These are phyloP conservation scores for Pedetes capensis DNA, from an alignment of 2,113 vertebrate species.

Conservation along the genomic window DNA sequence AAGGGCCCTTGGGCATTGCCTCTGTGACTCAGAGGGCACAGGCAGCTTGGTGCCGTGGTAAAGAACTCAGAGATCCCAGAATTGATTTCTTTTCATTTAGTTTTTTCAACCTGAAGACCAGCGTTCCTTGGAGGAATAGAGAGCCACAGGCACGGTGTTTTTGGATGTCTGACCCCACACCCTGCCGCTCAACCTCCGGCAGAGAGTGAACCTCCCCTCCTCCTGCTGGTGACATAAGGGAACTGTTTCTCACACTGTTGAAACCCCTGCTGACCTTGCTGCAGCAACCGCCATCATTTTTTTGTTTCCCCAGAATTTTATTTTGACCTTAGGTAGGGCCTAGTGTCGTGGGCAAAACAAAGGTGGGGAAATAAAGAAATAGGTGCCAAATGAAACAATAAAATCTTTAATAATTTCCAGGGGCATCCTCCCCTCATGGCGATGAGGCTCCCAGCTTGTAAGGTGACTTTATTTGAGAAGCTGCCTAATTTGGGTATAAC, in stretches of 20 bases:
- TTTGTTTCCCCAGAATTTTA: not conserved
- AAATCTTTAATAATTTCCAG: not conserved
- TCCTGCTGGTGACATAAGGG: constrained; percentile 49
- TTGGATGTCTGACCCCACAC: not conserved
- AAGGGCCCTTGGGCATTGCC: not conserved
- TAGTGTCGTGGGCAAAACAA: constrained; percentile 23
- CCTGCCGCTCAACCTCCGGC: not conserved
- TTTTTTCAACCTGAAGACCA: not conserved
- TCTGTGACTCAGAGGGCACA: not conserved
- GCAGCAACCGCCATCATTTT: not conserved
- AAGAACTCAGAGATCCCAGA: not conserved
- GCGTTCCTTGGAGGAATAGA: not conserved
- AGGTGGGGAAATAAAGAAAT: not conserved
- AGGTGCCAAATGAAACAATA: not conserved
- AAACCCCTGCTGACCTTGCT: not conserved
- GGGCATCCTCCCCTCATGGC: not conserved
- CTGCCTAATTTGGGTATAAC: not conserved
- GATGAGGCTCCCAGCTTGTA: not conserved
- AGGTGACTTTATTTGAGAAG: not conserved
- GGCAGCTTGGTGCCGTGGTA: not conserved
- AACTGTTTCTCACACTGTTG: constrained; percentile 9
- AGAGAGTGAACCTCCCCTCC: constrained; percentile 9
- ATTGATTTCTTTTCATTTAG: not conserved
- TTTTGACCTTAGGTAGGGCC: not conserved
- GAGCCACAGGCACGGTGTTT: not conserved